Base-by-base conservation (phyloP, 1,140 invertebrate species). In the Augochlora pura region DNA sequence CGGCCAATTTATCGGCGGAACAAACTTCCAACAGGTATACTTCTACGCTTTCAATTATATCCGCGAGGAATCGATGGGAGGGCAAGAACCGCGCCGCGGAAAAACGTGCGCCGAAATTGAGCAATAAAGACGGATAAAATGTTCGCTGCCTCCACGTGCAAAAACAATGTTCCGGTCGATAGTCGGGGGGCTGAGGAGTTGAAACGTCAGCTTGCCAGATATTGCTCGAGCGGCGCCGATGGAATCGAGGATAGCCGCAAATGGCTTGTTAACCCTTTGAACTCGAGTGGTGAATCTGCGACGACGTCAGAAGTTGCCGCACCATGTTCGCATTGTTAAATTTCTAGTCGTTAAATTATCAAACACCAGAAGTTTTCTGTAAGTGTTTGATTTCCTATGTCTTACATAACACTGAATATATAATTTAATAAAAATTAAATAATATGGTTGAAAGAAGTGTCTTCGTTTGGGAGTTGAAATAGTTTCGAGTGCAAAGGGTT, bases 241-340 rank as follows among this genome's bases (percentile, higher is more conserved):
- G 63, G 39, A 60, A 59, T 18, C 32, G 39, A 18, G 42, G 57
- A 57, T 21, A 57, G 38, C 59, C 21, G 52, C 62, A 72, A 84
- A 84, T 71, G 42, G 49, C 57, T 57, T 27, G 67, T 84, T 85
- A 84, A 85, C n/a, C n/a, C n/a, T n/a, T n/a, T n/a, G n/a, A n/a
- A n/a, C n/a, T n/a, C n/a, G n/a, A n/a, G n/a, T n/a, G n/a, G n/a
- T n/a, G n/a, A n/a, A n/a, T n/a, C n/a, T n/a, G n/a, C n/a, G n/a
- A n/a, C n/a, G n/a, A n/a, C n/a, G n/a, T n/a, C n/a, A n/a, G n/a
- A n/a, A n/a, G n/a, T n/a, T n/a, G n/a, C n/a, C n/a, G n/a, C n/a
- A n/a, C n/a, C n/a, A n/a, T n/a, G n/a, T n/a, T n/a, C n/a, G n/a
- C n/a, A n/a, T n/a, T n/a, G n/a, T n/a, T n/a, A n/a, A n/a, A n/a